These are phyloP conservation scores for Eubasilissa regina DNA, from an alignment of 1,140 invertebrate species.

Conservation along the genomic window DNA sequence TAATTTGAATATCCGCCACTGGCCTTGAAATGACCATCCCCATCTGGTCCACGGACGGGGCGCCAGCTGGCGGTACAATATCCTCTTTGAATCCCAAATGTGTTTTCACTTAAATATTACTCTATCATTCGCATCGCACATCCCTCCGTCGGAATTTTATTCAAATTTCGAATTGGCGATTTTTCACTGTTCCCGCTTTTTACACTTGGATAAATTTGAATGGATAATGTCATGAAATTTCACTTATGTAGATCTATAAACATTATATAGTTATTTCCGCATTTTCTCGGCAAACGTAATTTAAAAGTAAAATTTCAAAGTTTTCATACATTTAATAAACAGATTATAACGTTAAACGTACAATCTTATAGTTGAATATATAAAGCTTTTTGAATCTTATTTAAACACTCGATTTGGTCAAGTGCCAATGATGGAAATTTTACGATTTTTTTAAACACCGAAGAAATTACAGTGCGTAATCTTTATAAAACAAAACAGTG, in stretches of 20 bases:
- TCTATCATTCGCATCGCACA: constrained; percentile 54
- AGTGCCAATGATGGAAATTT: too few relatives aligned
- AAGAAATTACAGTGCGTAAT: too few relatives aligned
- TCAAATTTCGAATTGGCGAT: constrained; percentile 40
- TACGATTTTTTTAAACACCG: too few relatives aligned
- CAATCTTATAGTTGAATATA: too few relatives aligned
- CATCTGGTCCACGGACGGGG: constrained; percentile 46
- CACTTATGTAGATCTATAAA: constrained; percentile 11
- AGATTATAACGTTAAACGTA: too few relatives aligned
- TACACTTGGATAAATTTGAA: constrained; percentile 41
- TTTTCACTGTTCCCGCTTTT: constrained; percentile 21
- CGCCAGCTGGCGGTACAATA: constrained; percentile 58
- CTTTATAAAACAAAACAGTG: too few relatives aligned
- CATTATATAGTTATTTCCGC: too few relatives aligned
- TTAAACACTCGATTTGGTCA: too few relatives aligned
- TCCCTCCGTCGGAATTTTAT: constrained; percentile 32
- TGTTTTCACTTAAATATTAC: constrained; percentile 60
- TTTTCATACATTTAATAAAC: too few relatives aligned
- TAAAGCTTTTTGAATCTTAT: too few relatives aligned
- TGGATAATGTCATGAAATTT: constrained; percentile 37
- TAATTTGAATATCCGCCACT: constrained; percentile 26
- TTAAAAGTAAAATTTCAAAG: too few relatives aligned
- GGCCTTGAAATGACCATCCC: constrained; percentile 53
- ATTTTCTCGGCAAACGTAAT: too few relatives aligned
- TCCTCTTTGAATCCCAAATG: constrained; percentile 61